phyloP scores from a whole-genome alignment of 2,797 vertebrate species.

The Acomys russatus region DNA sequence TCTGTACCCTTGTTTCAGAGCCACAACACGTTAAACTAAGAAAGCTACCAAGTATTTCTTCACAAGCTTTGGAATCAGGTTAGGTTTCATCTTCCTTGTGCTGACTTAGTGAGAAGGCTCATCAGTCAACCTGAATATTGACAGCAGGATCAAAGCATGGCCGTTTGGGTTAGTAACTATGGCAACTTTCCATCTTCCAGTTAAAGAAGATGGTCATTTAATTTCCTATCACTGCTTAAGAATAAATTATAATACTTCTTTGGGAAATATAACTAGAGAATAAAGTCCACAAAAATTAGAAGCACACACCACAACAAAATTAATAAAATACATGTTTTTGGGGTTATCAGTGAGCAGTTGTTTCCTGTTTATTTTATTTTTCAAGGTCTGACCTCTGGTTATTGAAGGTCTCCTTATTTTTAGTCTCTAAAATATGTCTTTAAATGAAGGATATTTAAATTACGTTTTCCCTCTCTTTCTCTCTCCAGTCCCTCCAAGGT shows the following conservation, averaged over 20 bases:
- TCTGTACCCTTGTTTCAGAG: background rate
- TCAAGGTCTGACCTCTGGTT: background rate
- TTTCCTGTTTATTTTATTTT: background rate
- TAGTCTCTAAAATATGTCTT: background rate
- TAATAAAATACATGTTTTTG: background rate
- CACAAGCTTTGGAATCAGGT: background rate
- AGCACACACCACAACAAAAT: background rate
- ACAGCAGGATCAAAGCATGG: background rate
- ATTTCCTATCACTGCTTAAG: background rate
- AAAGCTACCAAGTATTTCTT: background rate
- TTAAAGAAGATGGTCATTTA: background rate
- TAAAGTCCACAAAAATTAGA: background rate
- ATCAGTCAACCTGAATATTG: no score
- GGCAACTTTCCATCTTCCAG: background rate
- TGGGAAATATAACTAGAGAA: constrained; percentile 17
- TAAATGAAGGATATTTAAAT: background rate
- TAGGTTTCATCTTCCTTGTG: background rate
- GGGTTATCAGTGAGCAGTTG: background rate
- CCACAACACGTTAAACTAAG: constrained; percentile 12
- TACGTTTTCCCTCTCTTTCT: background rate
- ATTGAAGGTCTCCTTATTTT: background rate
- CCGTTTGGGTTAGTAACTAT: background rate
- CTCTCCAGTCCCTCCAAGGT: background rate
- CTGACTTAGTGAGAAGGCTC: background rate
- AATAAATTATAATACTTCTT: constrained; percentile 36